These are phyloP conservation scores for Frankliniella fusca DNA, from an alignment of 2,888 invertebrate species.

Conservation along the genomic window DNA sequence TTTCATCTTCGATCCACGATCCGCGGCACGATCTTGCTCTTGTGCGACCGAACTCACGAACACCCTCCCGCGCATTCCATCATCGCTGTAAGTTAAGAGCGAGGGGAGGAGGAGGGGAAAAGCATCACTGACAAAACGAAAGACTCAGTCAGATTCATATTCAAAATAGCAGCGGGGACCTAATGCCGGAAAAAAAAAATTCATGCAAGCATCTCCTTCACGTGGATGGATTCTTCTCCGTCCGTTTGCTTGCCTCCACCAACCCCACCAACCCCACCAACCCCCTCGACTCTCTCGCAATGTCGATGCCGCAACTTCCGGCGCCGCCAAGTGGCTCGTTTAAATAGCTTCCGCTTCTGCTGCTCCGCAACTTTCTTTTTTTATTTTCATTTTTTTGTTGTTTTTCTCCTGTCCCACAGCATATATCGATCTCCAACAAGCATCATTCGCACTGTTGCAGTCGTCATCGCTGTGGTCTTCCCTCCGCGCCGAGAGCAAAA, in stretches of 20 bases:
- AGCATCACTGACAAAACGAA: not conserved
- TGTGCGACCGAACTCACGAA: too few relatives aligned
- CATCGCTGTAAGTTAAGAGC: too few relatives aligned
- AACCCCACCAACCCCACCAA: not conserved
- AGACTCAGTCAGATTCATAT: not conserved
- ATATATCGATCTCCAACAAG: too few relatives aligned
- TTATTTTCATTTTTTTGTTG: not conserved
- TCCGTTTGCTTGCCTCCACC: not conserved
- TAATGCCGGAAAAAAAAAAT: not conserved
- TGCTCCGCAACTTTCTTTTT: not conserved
- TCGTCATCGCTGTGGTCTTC: too few relatives aligned
- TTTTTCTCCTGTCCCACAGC: too few relatives aligned
- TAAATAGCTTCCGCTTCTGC: constrained; percentile 2
- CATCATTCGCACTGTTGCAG: too few relatives aligned
- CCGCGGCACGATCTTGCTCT: too few relatives aligned
- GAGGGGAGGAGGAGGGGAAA: not conserved
- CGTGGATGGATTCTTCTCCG: not conserved
- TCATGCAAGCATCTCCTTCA: not conserved
- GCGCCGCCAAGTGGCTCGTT: not conserved
- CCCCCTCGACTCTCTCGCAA: not conserved
- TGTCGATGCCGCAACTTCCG: not conserved
- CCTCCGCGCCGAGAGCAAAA: too few relatives aligned
- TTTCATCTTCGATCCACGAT: too few relatives aligned
- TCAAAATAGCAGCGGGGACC: constrained; percentile 4
- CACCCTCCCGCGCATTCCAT: too few relatives aligned